Percentiles rank a stretch among this genome's conserved stretches.
These are phyloP conservation scores for Setipinna tenuifilis DNA, from an alignment of 2,797 vertebrate genomes.

Conservation along the genomic window DNA sequence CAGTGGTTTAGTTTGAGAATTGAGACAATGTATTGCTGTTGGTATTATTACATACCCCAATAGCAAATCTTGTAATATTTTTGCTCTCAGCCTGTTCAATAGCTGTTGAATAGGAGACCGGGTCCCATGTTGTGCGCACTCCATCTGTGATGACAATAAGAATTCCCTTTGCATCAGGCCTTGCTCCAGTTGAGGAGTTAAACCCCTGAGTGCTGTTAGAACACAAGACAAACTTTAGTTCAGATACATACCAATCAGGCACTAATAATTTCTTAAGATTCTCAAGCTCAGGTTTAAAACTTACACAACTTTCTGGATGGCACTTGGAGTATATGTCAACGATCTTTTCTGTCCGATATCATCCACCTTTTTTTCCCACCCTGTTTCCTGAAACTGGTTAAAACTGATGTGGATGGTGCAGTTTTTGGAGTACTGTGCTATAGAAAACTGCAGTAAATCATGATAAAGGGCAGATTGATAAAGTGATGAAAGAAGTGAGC, in stretches of 20 bases:
- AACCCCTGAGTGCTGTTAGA: conserved; percentile 58
- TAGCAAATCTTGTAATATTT: conserved; percentile 68
- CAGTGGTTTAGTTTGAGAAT: no score
- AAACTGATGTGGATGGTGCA: conserved; percentile 49
- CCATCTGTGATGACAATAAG: conserved; percentile 77
- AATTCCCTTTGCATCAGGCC: conserved; percentile 60
- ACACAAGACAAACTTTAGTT: not conserved
- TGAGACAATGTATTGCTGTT: not conserved
- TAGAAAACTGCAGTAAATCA: conserved; percentile 64
- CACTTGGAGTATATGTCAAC: conserved; percentile 57
- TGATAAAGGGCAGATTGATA: not conserved
- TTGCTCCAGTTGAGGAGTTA: fast-evolving
- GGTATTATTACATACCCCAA: conserved; percentile 64
- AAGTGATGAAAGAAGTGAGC: not conserved
- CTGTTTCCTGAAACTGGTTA: fast-evolving
- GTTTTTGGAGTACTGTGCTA: conserved; percentile 42
- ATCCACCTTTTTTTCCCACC: conserved; percentile 34
- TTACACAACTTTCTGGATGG: conserved; percentile 67
- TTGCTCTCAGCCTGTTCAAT: fast-evolving
- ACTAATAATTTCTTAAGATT: no score
- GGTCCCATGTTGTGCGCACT: fast-evolving
- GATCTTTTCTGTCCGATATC: fast-evolving
- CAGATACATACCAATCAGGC: no score
- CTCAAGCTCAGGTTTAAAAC: conserved; percentile 26
- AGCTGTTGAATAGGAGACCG: fast-evolving